phyloP scores from a whole-genome alignment of 1,140 invertebrate species.

The Diorhabda elongata region DNA sequence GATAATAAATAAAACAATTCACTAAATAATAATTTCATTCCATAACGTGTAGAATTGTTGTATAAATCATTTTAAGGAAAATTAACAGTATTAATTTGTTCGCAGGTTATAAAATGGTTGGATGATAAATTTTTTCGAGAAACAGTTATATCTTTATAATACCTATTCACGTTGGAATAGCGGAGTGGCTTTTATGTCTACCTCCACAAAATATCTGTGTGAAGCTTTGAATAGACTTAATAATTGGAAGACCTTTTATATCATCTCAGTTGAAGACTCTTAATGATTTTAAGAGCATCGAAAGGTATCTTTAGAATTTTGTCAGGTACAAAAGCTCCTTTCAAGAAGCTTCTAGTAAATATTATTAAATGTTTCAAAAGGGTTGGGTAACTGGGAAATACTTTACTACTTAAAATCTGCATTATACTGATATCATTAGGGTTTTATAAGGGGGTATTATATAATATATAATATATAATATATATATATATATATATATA shows the following conservation, averaged over 20 bases:
- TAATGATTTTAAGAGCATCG: not conserved
- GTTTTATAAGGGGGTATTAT: too few relatives aligned
- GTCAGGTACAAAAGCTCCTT: not conserved
- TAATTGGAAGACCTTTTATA: not conserved
- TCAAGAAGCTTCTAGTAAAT: not conserved
- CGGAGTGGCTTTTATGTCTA: not conserved
- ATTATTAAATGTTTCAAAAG: not conserved
- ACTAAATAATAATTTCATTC: too few relatives aligned
- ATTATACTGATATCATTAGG: not conserved
- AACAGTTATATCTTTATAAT: too few relatives aligned
- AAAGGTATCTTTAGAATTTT: not conserved
- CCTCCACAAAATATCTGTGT: not conserved
- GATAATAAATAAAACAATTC: too few relatives aligned
- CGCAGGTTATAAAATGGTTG: too few relatives aligned
- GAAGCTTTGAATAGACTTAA: constrained; percentile 1
- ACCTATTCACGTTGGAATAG: too few relatives aligned
- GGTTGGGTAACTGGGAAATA: not conserved
- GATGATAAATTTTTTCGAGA: too few relatives aligned
- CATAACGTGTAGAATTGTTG: too few relatives aligned
- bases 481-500: constrained; percentile 3
- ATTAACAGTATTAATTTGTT: too few relatives aligned
- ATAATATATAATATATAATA: too few relatives aligned
- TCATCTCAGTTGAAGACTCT: not conserved
- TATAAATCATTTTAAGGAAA: too few relatives aligned
- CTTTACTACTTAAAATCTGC: not conserved